These are phyloP conservation scores for Paramisgurnus dabryanus DNA, from an alignment of 2,113 vertebrate species.

Conservation along the genomic window DNA sequence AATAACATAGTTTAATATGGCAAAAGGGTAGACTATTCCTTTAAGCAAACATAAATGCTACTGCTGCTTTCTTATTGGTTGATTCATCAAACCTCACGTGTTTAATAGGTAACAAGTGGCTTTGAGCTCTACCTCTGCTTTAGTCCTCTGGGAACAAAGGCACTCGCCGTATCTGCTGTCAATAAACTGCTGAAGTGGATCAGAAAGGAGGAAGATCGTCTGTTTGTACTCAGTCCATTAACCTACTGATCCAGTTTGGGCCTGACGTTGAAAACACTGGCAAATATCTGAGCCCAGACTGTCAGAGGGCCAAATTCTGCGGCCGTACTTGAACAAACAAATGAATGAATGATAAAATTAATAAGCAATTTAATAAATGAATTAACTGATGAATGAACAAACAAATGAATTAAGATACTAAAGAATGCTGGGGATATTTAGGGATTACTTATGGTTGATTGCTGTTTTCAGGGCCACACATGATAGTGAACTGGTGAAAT, in stretches of 20 bases:
- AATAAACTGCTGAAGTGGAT: constrained; percentile 98
- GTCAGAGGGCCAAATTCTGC: not conserved
- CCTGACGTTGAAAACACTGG: not conserved
- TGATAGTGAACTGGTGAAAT: not conserved
- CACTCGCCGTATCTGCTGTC: constrained; percentile 80
- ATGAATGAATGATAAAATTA: no score
- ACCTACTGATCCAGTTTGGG: constrained; percentile 81
- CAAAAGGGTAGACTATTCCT: no score
- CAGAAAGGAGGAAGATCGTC: constrained; percentile 93
- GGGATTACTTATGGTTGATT: not conserved
- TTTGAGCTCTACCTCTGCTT: constrained; percentile 97
- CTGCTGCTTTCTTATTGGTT: not conserved
- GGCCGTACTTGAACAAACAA: not conserved
- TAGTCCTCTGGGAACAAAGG: constrained; percentile 94
- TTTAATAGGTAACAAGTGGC: constrained; percentile 87
- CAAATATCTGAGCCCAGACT: not conserved
- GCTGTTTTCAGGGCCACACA: not conserved
- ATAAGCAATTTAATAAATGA: no score
- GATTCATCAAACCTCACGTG: not conserved
- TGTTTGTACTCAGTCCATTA: constrained; percentile 93
- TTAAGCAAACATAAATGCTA: not conserved
- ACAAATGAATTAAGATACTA: not conserved
- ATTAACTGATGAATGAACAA: no score
- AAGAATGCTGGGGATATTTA: not conserved
- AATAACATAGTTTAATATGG: no score